phyloP scores from a whole-genome alignment of 2,888 invertebrate species.

The Ichneumoninae sp. region DNA sequence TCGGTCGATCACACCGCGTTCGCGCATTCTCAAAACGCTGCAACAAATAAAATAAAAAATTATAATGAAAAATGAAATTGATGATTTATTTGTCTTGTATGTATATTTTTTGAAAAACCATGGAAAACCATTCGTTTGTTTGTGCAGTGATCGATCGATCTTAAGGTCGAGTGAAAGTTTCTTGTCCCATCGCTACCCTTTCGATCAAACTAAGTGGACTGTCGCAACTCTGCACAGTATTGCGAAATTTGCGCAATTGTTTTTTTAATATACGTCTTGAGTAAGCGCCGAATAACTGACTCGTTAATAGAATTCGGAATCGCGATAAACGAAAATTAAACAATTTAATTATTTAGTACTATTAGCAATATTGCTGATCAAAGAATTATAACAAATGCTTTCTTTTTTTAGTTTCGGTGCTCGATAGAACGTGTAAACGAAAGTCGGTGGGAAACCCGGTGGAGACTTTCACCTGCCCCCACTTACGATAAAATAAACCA shows the following conservation, averaged over 20 bases:
- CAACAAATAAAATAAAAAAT: conserved; percentile 27
- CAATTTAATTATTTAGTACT: neutral
- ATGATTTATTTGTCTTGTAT: neutral
- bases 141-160: neutral
- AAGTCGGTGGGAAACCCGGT: neutral
- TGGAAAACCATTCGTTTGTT: no score
- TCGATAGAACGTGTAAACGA: neutral
- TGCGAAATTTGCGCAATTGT: neutral
- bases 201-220: neutral
- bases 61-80: neutral
- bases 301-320: neutral
- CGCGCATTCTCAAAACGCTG: conserved; percentile 83
- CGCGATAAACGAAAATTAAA: neutral
- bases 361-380: neutral
- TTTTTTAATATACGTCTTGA: neutral
- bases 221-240: neutral
- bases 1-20: conserved; percentile 81
- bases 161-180: conserved; percentile 3
- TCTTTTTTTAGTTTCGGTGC: neutral
- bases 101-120: no score
- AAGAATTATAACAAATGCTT: no score
- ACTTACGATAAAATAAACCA: neutral
- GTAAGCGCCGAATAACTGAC: neutral
- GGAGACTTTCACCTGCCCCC: neutral
- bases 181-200: neutral